phyloP scores from a whole-genome alignment of 2,888 invertebrate genomes.

The Helleia helle region DNA sequence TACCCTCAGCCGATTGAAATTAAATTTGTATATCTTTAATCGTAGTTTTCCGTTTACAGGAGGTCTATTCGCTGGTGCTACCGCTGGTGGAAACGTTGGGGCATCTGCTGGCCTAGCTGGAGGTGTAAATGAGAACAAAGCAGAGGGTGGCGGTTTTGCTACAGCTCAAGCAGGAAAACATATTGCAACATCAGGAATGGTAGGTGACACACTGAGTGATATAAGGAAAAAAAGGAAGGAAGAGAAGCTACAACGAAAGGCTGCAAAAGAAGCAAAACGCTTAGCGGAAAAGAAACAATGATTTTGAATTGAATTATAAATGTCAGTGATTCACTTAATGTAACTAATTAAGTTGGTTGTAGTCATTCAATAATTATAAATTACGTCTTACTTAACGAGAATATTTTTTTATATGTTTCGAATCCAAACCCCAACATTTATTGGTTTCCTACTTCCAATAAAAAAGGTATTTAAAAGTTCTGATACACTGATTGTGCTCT shows the following conservation, averaged over 20 bases:
- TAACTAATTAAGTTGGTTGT: no score
- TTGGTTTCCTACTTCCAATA: neutral
- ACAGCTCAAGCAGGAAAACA: conserved; percentile 49
- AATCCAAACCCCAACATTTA: neutral
- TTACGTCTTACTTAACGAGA: neutral
- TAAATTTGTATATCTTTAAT: no score
- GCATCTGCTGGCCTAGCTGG: conserved; percentile 71
- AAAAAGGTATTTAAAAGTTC: neutral
- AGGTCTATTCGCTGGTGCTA: conserved; percentile 74
- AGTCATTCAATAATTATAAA: neutral
- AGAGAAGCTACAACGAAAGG: conserved; percentile 35
- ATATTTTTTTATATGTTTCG: neutral
- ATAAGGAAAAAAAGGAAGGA: conserved; percentile 35
- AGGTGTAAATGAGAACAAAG: conserved; percentile 41
- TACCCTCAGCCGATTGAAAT: no score
- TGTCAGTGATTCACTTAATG: neutral
- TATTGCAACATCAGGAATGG: conserved; percentile 44
- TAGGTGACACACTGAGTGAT: conserved; percentile 39
- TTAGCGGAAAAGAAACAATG: conserved; percentile 11
- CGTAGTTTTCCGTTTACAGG: no score
- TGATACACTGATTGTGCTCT: neutral
- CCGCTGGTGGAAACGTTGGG: conserved; percentile 68
- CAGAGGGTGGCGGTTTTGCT: conserved; percentile 53
- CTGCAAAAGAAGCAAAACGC: conserved; percentile 17
- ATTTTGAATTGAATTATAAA: neutral